phyloP scores from a whole-genome alignment of 1,140 invertebrate genomes.

The Lerema accius region DNA sequence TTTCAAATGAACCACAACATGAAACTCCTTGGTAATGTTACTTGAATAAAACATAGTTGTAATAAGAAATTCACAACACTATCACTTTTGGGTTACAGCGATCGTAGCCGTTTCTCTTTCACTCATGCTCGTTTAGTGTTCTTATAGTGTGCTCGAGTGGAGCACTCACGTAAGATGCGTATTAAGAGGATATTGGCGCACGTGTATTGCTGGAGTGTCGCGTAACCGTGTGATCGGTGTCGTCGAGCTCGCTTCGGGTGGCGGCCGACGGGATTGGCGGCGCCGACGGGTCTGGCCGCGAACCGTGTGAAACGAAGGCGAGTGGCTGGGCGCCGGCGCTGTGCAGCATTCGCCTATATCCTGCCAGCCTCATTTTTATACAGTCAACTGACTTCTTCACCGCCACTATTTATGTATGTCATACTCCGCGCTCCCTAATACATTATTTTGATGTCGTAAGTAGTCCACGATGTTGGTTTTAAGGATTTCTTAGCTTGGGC shows the following conservation, averaged over 20 bases:
- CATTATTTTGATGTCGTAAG: slow-evolving; percentile 71
- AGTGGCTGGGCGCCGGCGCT: slow-evolving; percentile 70
- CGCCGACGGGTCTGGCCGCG: slow-evolving; percentile 71
- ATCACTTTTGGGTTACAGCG: slow-evolving; percentile 53
- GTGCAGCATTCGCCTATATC: slow-evolving; percentile 57
- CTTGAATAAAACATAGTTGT: slow-evolving; percentile 53
- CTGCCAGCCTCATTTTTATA: slow-evolving; percentile 78
- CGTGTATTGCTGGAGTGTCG: slow-evolving; percentile 8
- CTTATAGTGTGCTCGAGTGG: slow-evolving; percentile 7
- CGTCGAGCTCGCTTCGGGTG: slow-evolving; percentile 33
- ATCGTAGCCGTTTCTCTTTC: slow-evolving; percentile 39
- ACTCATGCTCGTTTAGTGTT: slow-evolving; percentile 51
- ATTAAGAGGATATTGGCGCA: slow-evolving; percentile 4
- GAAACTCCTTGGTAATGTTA: slow-evolving; percentile 40
- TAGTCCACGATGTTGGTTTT: slow-evolving; percentile 63
- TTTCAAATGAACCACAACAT: slow-evolving; percentile 47
- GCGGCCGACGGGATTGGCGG: slow-evolving; percentile 60
- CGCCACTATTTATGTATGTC: slow-evolving; percentile 79
- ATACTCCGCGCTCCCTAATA: slow-evolving; percentile 74
- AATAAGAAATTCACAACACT: slow-evolving; percentile 60
- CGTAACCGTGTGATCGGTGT: slow-evolving; percentile 22
- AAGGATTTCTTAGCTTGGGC: slow-evolving; percentile 61
- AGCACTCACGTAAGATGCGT: slow-evolving; percentile 8
- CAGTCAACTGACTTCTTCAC: slow-evolving; percentile 80
- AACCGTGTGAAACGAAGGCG: slow-evolving; percentile 58